These are phyloP conservation scores for Sebastes fasciatus DNA, from an alignment of 2,113 vertebrate species.

Conservation along the genomic window DNA sequence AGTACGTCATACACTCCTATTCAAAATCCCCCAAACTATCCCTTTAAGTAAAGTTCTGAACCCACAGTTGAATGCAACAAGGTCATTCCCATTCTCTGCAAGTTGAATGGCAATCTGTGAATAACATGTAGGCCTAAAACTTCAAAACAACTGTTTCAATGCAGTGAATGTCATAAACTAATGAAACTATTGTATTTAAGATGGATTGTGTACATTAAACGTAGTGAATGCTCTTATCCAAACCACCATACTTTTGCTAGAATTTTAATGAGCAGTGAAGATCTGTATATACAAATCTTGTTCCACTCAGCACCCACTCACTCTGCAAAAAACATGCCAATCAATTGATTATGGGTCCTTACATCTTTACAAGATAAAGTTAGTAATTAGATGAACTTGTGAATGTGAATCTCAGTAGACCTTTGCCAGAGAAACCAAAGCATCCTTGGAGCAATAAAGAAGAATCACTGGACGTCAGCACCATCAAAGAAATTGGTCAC, in stretches of 20 bases:
- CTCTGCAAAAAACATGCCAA: background rate
- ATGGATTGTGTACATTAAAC: background rate
- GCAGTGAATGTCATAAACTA: background rate
- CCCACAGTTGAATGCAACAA: background rate
- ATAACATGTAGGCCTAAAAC: background rate
- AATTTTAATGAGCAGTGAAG: background rate
- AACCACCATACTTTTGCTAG: background rate
- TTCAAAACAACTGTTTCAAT: background rate
- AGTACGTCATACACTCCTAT: too few species aligned
- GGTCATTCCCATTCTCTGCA: background rate
- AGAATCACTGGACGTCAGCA: slow-evolving; percentile 39
- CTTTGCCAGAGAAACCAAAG: slow-evolving; percentile 13
- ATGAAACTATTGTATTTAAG: background rate
- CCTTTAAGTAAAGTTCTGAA: background rate
- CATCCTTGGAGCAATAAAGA: slow-evolving; percentile 1
- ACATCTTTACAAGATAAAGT: background rate
- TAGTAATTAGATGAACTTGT: background rate
- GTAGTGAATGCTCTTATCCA: background rate
- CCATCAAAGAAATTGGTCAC: slow-evolving; percentile 67
- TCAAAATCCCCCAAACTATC: too few species aligned
- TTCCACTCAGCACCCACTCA: background rate
- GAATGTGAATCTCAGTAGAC: background rate
- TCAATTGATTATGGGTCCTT: background rate
- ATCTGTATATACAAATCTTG: background rate
- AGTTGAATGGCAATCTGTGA: background rate